phyloP scores from a whole-genome alignment of 2,888 invertebrate species.

The Herminia tarsipennalis region DNA sequence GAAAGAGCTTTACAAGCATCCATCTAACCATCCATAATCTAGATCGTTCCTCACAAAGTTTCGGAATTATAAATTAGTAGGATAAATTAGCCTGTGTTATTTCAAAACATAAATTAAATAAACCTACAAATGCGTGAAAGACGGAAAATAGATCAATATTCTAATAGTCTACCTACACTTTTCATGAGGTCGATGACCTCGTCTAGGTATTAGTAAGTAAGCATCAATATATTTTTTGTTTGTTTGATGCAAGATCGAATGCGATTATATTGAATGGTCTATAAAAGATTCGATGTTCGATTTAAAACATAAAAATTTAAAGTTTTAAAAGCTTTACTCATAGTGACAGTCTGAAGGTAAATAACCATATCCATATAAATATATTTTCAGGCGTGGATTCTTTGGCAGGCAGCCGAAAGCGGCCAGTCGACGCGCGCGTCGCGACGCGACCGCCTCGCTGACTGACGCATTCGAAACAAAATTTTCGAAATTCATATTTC shows the following conservation, averaged over 20 bases:
- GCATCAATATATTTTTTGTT: no score
- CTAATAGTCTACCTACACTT: constrained; percentile 14
- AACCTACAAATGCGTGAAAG: no score
- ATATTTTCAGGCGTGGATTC: constrained; percentile 78
- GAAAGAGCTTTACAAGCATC: no score
- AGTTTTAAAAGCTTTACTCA: constrained; percentile 34
- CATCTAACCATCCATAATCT: no score
- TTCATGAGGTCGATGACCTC: constrained; percentile 17
- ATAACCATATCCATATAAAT: constrained; percentile 78
- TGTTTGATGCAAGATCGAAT: no score
- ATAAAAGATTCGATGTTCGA: background rate
- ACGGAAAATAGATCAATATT: background rate
- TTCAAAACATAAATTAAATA: no score
- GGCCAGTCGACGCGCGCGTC: constrained; percentile 74
- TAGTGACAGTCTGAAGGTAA: constrained; percentile 48
- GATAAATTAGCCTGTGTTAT: no score
- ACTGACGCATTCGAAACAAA: constrained; percentile 54
- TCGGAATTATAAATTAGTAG: no score
- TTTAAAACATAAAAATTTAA: background rate
- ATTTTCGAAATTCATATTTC: constrained; percentile 56
- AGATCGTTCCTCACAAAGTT: no score
- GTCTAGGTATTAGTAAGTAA: background rate
- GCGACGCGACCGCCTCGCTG: constrained; percentile 69
- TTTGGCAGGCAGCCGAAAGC: constrained; percentile 78
- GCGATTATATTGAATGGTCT: background rate